Evolutionary conservation across 1,140 invertebrate genomes (phyloP).

Genomic region (Aphelinus atriplicis): DNA sequence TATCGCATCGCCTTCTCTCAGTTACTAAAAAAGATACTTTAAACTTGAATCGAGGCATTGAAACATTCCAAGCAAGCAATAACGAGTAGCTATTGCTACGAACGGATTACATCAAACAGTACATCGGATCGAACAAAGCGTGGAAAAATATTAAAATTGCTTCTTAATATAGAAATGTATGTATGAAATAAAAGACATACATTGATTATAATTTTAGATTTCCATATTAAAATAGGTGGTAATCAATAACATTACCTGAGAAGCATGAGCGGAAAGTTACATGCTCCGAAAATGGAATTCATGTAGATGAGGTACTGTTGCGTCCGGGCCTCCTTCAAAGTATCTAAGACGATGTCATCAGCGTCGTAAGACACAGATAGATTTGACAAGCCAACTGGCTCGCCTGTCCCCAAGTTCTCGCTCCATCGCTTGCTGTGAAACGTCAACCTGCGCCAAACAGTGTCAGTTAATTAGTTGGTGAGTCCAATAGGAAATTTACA

Average conservation of each 20-base stretch:
- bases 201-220: not conserved
- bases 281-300: conserved; percentile 73
- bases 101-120: no score
- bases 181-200: no score
- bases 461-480: not conserved
- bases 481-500: no score
- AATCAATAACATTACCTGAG: conserved; percentile 60
- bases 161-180: no score
- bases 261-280: conserved; percentile 75
- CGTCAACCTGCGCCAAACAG: conserved; percentile 16
- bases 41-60: no score
- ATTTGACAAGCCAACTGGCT: conserved; percentile 36
- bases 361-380: conserved; percentile 57
- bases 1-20: no score
- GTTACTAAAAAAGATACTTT: no score
- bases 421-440: not conserved
- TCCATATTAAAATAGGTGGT: conserved; percentile 10
- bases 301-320: conserved; percentile 75
- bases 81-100: no score
- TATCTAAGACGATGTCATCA: conserved; percentile 72
- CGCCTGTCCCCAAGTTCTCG: conserved; percentile 11
- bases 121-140: no score
- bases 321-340: conserved; percentile 72
- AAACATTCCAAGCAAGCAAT: no score
- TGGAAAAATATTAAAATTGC: no score